A percentile compares a stretch with the other conserved stretches of the same genome.
Evolutionary conservation across 1,140 invertebrate species (phyloP).

Genomic region (Ladona fulva): DNA sequence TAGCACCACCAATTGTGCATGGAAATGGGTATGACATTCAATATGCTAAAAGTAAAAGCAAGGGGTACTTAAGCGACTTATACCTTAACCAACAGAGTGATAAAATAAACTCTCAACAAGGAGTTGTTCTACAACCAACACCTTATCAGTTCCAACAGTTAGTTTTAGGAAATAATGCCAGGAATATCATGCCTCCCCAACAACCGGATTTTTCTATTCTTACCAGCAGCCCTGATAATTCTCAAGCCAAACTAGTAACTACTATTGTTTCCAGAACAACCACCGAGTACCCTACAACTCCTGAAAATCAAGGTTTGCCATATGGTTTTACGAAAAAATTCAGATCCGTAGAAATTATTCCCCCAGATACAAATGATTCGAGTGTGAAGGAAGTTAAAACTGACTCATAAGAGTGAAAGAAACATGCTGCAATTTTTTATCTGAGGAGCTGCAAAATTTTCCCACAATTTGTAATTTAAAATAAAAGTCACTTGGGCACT

Average conservation of each 20-base stretch:
- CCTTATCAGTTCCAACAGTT: background rate
- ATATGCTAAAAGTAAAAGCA: background rate
- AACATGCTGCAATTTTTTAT: no score
- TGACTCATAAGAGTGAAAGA: no score
- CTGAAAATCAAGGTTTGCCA: background rate
- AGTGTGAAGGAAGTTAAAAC: background rate
- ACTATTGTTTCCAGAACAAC: background rate
- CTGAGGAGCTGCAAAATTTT: no score
- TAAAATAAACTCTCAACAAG: background rate
- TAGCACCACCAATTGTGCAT: background rate
- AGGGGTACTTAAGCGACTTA: background rate
- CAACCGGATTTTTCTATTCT: background rate
- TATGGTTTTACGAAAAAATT: background rate
- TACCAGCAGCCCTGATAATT: background rate
- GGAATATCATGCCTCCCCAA: background rate
- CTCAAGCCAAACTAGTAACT: background rate
- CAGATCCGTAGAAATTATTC: background rate
- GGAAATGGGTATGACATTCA: background rate
- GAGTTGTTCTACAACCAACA: background rate
- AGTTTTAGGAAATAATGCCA: background rate
- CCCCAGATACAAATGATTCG: background rate
- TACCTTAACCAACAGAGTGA: background rate
- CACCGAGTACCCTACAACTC: background rate
- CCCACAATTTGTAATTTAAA: no score
- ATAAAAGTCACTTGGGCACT: no score